Evolutionary conservation across 2,888 invertebrate species (phyloP), one percentile per base, ranked within the genome.

Genomic region (Diarsia mendica): DNA sequence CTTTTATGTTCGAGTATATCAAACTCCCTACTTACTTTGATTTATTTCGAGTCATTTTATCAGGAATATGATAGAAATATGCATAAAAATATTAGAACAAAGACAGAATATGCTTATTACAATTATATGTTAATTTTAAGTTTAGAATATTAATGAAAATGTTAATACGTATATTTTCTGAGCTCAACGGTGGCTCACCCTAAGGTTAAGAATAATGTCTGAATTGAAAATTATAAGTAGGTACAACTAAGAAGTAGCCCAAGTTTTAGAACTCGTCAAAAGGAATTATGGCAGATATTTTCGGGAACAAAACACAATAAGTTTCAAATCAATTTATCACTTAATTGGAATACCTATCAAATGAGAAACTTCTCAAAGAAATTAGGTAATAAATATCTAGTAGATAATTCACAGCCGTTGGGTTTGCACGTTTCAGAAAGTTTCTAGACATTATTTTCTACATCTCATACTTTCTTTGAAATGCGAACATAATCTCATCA

Each of bases 1-100:
- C 67, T 72, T 82, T 82, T 44, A 84, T 70, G 63, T 51, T 70
- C 64, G 18, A 84, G 72, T 77, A 71, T 77, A 72, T 70, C 71
- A 84, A 72, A 84, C 48, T 67, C 61, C 48, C 39, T 70, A 55
- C 76, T 67, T 68, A 80, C 51, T 82, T 84, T 82, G 82, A 82
- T 80, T 80, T 80, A 84, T 55, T 68, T 69, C 49, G n/a, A 72
- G 81, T 76, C 39, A 73, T 77, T 78, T 84, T 65, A 72, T 66
- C 58, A 49, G 23, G 23, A 69, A 65, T 64, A n/a, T 67, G 51
- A 48, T 68, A 51, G 28, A 66, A 66, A 68, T 70, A 58, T 68
- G 65, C 28, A 69, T 78, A 51, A 66, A 80, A 78, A 46, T 72
- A 78, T 67, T 55, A 46, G n/a, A 68, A 64, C 9, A 64, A 67